These are phyloP conservation scores for Chloroceryle inda DNA, from an alignment of 2,797 vertebrate species.

Conservation along the genomic window DNA sequence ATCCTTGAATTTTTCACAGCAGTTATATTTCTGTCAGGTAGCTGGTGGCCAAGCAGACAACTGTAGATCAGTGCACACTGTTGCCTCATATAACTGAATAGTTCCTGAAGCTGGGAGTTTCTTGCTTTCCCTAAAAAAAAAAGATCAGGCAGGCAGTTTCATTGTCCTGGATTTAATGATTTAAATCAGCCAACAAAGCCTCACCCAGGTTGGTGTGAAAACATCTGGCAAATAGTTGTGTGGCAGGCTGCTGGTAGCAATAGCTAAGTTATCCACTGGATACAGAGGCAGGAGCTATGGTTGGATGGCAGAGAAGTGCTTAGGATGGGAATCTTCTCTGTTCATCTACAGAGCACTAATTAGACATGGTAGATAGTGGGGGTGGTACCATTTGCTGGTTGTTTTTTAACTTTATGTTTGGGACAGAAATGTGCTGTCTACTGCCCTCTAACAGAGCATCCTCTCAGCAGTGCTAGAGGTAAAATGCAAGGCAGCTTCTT, in stretches of 20 bases:
- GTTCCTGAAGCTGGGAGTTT: not conserved
- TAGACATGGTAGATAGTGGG: not conserved
- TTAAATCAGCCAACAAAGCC: not conserved
- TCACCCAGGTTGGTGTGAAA: not conserved
- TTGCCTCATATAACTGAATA: not conserved
- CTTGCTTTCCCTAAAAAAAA: not conserved
- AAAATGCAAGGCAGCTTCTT: not conserved
- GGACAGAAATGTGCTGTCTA: not conserved
- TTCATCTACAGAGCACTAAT: not conserved
- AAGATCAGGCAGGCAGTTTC: not conserved
- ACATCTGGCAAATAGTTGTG: not conserved
- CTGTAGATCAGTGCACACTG: fast-evolving
- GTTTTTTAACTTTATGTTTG: not conserved
- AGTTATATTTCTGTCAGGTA: not conserved
- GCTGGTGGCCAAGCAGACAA: fast-evolving
- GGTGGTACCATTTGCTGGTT: not conserved
- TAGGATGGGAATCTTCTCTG: not conserved
- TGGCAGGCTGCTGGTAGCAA: not conserved
- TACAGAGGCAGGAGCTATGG: not conserved
- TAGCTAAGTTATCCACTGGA: not conserved
- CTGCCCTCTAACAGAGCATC: fast-evolving
- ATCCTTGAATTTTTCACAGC: not conserved
- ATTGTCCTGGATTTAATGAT: not conserved
- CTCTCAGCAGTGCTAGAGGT: fast-evolving
- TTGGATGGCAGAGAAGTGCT: not conserved